Evolutionary conservation across 2,888 invertebrate genomes (phyloP).

Genomic region (Oscheius onirici): DNA sequence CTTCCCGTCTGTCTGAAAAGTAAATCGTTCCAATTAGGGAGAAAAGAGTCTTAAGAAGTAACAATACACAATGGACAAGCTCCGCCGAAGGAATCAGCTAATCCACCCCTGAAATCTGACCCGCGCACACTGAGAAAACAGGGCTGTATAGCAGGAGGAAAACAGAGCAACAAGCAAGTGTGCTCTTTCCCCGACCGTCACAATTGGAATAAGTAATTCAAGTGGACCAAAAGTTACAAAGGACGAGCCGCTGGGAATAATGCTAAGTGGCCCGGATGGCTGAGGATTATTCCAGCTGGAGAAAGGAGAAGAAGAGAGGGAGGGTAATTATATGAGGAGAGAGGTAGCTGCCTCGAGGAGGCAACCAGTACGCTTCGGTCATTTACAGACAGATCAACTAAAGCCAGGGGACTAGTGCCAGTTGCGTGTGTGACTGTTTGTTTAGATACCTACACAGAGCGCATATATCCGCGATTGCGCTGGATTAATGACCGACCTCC

Average conservation of each 20-base stretch:
- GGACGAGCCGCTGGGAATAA: background rate
- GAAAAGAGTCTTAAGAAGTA: constrained; percentile 3
- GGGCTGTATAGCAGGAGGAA: constrained; percentile 31
- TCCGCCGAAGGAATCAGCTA: constrained; percentile 27
- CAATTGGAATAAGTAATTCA: constrained; percentile 4
- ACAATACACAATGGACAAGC: constrained; percentile 3
- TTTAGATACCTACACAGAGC: constrained; percentile 15
- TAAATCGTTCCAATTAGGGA: constrained; percentile 17
- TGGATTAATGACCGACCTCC: constrained; percentile 30
- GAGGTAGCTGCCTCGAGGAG: background rate
- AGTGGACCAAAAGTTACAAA: background rate
- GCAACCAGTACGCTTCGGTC: constrained; percentile 12
- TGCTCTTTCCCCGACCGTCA: background rate
- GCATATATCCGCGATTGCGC: constrained; percentile 17
- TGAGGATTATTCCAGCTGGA: constrained; percentile 24
- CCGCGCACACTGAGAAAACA: constrained; percentile 34
- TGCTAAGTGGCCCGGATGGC: constrained; percentile 18
- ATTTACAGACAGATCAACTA: constrained; percentile 33
- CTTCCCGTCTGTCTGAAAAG: background rate
- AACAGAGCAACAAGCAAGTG: constrained; percentile 30
- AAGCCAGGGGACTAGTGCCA: constrained; percentile 18
- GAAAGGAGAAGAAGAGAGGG: constrained; percentile 9
- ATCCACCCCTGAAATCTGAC: constrained; percentile 33
- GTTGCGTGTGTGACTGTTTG: constrained; percentile 21
- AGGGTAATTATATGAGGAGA: constrained; percentile 18